Conservation (phyloP, 2,113 vertebrate species). For the Nesospiza acunhae region DNA sequence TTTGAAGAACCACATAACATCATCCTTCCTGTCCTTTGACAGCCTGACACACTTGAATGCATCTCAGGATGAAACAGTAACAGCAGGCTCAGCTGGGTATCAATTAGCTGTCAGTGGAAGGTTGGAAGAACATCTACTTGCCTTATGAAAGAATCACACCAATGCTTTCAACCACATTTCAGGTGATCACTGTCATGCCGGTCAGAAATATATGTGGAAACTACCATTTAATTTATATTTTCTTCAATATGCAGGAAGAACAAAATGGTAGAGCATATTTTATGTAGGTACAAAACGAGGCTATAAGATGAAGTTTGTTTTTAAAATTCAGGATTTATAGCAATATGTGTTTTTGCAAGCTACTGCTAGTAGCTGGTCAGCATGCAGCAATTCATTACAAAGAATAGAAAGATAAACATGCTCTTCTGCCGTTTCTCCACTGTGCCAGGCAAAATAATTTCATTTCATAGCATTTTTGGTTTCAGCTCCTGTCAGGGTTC, state of each 20-base stretch:
- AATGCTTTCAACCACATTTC: neutral
- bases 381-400: neutral
- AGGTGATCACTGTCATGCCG: neutral
- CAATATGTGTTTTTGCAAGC: neutral
- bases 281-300: neutral
- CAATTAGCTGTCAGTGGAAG: neutral
- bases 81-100: neutral
- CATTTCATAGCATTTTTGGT: neutral
- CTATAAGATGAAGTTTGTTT: neutral
- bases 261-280: neutral
- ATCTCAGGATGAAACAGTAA: neutral
- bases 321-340: neutral
- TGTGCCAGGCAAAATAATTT: neutral
- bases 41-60: neutral
- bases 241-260: neutral
- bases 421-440: neutral
- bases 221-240: neutral
- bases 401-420: neutral
- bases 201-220: neutral
- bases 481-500: neutral
- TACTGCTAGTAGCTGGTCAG: neutral
- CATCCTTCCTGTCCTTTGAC: neutral
- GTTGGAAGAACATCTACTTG: neutral
- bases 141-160: neutral
- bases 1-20: neutral